These are phyloP conservation scores for Murina feae DNA, from an alignment of 2,113 vertebrate species.

Conservation along the genomic window DNA sequence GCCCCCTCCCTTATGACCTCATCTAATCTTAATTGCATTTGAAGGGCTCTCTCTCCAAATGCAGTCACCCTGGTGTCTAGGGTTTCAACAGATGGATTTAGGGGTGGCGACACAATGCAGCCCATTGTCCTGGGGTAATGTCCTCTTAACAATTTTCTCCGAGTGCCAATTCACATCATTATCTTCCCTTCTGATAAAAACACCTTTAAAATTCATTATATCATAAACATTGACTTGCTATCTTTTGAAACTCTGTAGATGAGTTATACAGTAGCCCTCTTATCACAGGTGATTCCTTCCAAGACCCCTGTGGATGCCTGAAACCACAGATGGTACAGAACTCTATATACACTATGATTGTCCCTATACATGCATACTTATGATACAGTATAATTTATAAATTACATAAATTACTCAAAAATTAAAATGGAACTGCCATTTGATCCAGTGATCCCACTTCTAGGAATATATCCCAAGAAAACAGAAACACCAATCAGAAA, in stretches of 20 bases:
- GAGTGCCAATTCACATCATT: neutral
- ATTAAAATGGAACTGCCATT: too few species aligned
- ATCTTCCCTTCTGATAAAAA: neutral
- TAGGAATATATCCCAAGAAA: too few species aligned
- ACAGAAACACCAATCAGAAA: too few species aligned
- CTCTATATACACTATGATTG: neutral
- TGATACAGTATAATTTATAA: neutral
- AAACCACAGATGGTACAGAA: neutral
- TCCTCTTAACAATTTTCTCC: neutral
- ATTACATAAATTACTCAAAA: neutral
- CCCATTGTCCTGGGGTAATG: neutral
- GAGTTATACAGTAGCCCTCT: neutral
- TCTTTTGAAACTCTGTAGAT: neutral
- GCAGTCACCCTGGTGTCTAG: neutral
- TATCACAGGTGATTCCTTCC: neutral
- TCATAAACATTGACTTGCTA: neutral
- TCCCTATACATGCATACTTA: neutral
- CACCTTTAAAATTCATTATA: neutral
- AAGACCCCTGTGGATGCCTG: neutral
- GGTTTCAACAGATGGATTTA: neutral
- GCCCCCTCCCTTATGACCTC: neutral
- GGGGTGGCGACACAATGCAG: neutral
- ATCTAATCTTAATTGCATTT: neutral
- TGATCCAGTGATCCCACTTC: too few species aligned
- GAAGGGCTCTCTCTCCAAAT: neutral